Percentiles rank a stretch among this genome's conserved stretches.
phyloP scores from a whole-genome alignment of 2,113 vertebrate genomes.

The Hyaena hyaena region DNA sequence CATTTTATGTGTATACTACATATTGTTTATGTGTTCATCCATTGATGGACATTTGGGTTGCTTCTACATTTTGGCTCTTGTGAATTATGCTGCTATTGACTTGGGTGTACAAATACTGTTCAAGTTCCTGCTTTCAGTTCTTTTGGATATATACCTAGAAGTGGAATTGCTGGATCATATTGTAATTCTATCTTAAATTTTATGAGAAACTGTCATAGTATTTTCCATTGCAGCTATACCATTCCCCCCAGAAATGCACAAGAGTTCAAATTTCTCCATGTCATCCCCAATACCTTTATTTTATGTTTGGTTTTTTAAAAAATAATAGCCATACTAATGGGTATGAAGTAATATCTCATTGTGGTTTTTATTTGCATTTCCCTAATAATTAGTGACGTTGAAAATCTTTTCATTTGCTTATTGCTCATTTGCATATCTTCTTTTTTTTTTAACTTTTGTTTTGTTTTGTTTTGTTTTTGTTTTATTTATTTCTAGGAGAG shows the following conservation, averaged over 20 bases:
- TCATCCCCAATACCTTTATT: background rate
- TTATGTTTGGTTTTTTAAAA: background rate
- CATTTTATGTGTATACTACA: background rate
- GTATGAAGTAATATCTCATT: background rate
- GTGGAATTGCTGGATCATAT: background rate
- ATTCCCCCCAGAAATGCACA: background rate
- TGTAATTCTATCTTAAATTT: background rate
- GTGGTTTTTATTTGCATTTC: slow-evolving; percentile 40
- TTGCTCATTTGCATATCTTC: slow-evolving; percentile 18
- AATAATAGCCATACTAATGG: background rate
- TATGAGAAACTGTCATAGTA: background rate
- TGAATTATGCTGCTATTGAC: background rate
- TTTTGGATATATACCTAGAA: background rate
- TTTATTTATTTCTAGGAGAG: no score
- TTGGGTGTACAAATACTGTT: background rate
- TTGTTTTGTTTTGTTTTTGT: no score
- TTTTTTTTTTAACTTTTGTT: background rate
- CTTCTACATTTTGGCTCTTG: background rate
- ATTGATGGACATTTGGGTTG: background rate
- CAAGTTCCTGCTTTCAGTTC: background rate
- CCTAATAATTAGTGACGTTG: background rate
- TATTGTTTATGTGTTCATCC: background rate
- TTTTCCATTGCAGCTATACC: background rate
- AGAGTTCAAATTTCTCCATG: background rate
- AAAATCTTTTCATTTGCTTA: slow-evolving; percentile 47